Conservation (phyloP, 2,113 vertebrate genomes). For the Aphyosemion australe region DNA sequence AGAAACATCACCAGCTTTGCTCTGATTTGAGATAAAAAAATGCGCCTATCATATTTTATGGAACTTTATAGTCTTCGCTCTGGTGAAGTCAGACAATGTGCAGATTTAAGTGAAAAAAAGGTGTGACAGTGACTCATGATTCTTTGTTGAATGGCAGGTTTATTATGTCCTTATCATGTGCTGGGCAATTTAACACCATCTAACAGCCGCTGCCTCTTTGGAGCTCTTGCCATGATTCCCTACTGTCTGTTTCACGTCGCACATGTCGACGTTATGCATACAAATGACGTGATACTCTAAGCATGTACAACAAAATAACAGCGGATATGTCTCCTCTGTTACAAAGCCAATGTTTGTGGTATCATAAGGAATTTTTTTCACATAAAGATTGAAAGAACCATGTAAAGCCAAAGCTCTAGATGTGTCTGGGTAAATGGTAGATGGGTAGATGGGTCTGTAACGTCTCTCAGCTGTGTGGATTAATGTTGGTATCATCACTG, state of each 20-base stretch:
- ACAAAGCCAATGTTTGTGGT: too few relatives aligned
- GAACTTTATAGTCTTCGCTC: neutral
- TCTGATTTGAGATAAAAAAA: neutral
- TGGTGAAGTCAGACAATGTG: neutral
- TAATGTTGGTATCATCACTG: constrained; percentile 27
- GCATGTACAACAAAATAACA: neutral
- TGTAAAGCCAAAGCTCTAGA: constrained; percentile 4
- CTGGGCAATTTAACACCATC: neutral
- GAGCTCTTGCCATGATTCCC: neutral
- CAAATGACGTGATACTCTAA: neutral
- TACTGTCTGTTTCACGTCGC: neutral
- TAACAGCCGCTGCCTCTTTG: neutral
- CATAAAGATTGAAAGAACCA: neutral
- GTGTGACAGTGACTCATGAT: constrained; percentile 1
- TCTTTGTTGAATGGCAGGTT: neutral
- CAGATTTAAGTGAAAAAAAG: neutral
- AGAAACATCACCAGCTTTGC: neutral
- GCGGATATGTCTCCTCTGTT: too few relatives aligned
- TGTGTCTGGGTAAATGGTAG: constrained; percentile 22
- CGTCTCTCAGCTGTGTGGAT: constrained; percentile 14
- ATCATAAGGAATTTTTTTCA: too few relatives aligned
- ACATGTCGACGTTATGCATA: neutral
- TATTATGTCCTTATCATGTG: neutral
- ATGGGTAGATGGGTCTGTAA: constrained; percentile 25
- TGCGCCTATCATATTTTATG: neutral